Conservation (phyloP, 2,888 invertebrate species). For the Melanostoma mellinum region DNA sequence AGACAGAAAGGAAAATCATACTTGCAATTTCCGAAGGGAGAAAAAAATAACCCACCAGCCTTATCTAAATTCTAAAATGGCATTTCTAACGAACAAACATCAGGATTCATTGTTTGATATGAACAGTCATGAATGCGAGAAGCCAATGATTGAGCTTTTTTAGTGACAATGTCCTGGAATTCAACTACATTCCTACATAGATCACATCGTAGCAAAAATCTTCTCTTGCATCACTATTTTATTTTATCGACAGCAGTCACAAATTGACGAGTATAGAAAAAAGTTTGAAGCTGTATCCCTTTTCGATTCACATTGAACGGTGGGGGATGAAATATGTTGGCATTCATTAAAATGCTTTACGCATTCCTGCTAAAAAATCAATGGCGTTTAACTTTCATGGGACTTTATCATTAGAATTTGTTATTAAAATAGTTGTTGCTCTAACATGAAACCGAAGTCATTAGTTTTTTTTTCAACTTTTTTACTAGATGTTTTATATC, state of each 20-base stretch:
- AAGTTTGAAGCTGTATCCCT: too few relatives aligned
- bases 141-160: conserved; percentile 29
- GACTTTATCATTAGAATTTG: too few relatives aligned
- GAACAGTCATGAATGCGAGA: not conserved
- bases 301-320: too few relatives aligned
- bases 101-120: not conserved
- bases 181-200: conserved; percentile 19
- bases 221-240: conserved; percentile 60
- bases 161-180: conserved; percentile 45
- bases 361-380: too few relatives aligned
- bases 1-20: conserved; percentile 41
- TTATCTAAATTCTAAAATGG: conserved; percentile 45
- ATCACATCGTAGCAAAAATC: conserved; percentile 37
- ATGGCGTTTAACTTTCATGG: too few relatives aligned
- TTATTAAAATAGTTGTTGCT: too few relatives aligned
- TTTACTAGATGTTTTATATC: too few relatives aligned
- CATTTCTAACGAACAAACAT: conserved; percentile 32
- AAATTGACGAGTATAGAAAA: too few relatives aligned
- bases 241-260: not conserved
- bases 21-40: conserved; percentile 23
- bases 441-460: too few relatives aligned
- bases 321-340: too few relatives aligned
- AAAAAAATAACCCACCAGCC: conserved; percentile 14
- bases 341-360: too few relatives aligned
- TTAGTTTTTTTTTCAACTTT: too few relatives aligned